phyloP scores from a whole-genome alignment of 2,113 vertebrate species.

The Mixornis gularis region DNA sequence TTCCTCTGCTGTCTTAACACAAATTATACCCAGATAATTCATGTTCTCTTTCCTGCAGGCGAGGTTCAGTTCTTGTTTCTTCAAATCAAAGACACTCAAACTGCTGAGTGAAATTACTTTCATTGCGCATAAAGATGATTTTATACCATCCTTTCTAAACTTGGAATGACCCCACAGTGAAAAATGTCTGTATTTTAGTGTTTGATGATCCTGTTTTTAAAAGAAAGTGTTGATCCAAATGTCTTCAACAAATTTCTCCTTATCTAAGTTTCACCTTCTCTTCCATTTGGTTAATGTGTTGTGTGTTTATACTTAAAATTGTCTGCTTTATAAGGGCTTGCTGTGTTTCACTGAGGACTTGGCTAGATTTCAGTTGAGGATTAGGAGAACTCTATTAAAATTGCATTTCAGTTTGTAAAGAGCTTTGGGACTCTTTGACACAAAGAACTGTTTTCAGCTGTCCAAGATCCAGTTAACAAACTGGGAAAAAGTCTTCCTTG shows the following conservation, averaged over 20 bases:
- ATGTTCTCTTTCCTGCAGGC: neutral
- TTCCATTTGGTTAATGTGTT: neutral
- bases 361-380: neutral
- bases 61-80: neutral
- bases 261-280: neutral
- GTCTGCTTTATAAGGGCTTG: neutral
- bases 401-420: neutral
- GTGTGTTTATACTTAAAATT: neutral
- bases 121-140: neutral
- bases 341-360: neutral
- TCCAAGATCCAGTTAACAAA: neutral
- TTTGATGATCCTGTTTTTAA: neutral
- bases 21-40: neutral
- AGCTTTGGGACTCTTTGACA: neutral
- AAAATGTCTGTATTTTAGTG: neutral
- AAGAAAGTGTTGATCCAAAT: neutral
- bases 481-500: neutral
- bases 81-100: neutral
- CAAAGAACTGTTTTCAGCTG: neutral
- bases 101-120: neutral
- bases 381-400: neutral
- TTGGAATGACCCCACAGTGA: neutral
- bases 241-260: neutral
- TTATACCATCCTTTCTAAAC: neutral
- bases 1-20: neutral